These are phyloP conservation scores for Aphaenogaster ashmeadi DNA, from an alignment of 1,140 invertebrate species.

Conservation along the genomic window DNA sequence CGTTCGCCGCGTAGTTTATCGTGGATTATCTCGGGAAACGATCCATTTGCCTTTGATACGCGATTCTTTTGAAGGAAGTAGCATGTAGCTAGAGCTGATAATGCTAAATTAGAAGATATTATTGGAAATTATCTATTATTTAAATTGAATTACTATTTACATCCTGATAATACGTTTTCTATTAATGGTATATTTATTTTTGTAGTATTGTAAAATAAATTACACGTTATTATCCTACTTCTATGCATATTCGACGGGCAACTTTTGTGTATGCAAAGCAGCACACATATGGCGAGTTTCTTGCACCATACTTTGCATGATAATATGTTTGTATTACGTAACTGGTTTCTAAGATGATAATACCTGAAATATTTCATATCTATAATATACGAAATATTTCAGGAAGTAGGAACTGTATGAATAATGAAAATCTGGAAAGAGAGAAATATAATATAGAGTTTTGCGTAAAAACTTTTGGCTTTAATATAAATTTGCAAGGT, in stretches of 20 bases:
- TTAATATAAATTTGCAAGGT: constrained; percentile 18
- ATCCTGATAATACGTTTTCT: background rate
- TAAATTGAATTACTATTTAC: background rate
- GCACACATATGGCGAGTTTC: constrained; percentile 30
- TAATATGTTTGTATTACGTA: constrained; percentile 62
- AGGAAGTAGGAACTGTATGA: constrained; percentile 24
- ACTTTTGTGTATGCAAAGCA: constrained; percentile 27
- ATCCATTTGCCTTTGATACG: background rate
- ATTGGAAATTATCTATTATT: background rate
- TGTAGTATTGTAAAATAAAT: background rate
- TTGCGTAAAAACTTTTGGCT: background rate
- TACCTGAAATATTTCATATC: constrained; percentile 4
- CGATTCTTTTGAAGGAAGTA: constrained; percentile 7
- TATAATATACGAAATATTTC: constrained; percentile 10
- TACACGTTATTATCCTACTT: background rate
- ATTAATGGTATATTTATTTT: background rate
- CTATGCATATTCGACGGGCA: constrained; percentile 24
- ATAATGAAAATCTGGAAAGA: constrained; percentile 32
- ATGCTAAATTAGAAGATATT: background rate
- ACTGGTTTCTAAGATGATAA: constrained; percentile 39
- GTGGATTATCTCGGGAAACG: constrained; percentile 3
- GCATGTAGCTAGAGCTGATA: background rate
- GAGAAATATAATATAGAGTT: constrained; percentile 33
- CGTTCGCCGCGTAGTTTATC: background rate
- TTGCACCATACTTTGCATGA: constrained; percentile 41